Evolutionary conservation across 2,888 invertebrate genomes (phyloP), one percentile per base, ranked within the genome.

Genomic region (Saturnia pavonia): DNA sequence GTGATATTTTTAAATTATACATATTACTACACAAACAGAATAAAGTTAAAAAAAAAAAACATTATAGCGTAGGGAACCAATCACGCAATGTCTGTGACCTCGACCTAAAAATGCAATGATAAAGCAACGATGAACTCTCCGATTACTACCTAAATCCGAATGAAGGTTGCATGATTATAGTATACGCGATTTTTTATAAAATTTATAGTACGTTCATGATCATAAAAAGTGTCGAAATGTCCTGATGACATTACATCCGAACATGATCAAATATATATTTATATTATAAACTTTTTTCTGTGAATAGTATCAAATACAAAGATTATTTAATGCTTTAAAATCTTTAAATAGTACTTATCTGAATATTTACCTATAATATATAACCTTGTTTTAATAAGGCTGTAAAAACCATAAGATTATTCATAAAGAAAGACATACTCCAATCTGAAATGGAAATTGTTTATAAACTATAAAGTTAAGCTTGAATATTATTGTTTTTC

Each of bases 31-130:
- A 73, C 73, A 73, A 74, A 76, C 76, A 76, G 73, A 80, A 79
- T 79, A 80, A 79, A 80, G 76, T 71, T n/a, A n/a, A 75, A 70
- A 73, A 76, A 75, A 79, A 76, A 79, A 79, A 76, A 78, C 71
- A 65, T 70, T 74, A 73, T 79, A 82, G 75, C 78, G 70, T 74
- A 77, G 74, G 68, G 71, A 71, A 72, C 72, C 60, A 73, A 86
- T 87, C 86, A 84, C 84, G 70, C 83, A 75, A 72, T 73, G 72
- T 76, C 80, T 80, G 81, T 77, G 82, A 78, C 83, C 80, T 76
- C 84, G 85, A 87, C 88, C 87, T 80, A 83, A 86, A 87, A 85
- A 84, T 78, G 77, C 81, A 76, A 76, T 74, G 83, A 85, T 85
- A 84, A 84, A 82, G 6, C 34, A 34, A 80, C 76, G 78, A 81